Percentiles rank a stretch among this genome's conserved stretches.
Conservation (phyloP, 2,113 vertebrate species). For the Tricholaema leucomelas region DNA sequence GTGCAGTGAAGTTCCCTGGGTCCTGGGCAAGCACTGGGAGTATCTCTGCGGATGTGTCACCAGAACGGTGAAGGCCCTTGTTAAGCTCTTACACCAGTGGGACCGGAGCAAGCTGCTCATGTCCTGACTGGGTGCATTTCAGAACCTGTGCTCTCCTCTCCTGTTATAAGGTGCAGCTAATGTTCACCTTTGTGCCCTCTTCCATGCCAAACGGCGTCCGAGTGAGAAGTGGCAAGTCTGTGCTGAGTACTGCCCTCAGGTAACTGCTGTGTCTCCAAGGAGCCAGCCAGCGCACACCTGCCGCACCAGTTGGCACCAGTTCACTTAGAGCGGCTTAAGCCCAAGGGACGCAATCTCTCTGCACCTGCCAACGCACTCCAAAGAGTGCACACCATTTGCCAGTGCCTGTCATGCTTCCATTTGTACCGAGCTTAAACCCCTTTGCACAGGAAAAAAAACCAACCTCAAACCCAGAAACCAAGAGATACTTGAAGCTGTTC, state of each 20-base stretch:
- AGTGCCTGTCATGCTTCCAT: background rate
- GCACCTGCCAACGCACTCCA: slow-evolving; percentile 12
- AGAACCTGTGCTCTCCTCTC: background rate
- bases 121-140: background rate
- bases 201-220: background rate
- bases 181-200: background rate
- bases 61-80: background rate
- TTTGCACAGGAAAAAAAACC: slow-evolving; percentile 2
- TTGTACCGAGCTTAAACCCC: background rate
- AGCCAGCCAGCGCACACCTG: background rate
- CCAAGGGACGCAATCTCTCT: background rate
- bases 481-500: slow-evolving; percentile 38
- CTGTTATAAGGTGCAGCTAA: background rate
- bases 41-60: rapidly evolving
- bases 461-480: no score
- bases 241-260: background rate
- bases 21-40: background rate
- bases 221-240: background rate
- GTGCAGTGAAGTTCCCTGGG: background rate
- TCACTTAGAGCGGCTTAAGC: background rate
- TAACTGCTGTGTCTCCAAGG: background rate
- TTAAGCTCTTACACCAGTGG: background rate
- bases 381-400: slow-evolving; percentile 43
- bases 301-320: background rate
- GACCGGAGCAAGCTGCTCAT: background rate